Evolutionary conservation across 2,888 invertebrate genomes (phyloP), one percentile per base, ranked within the genome.

Genomic region (Chrysopilus asiliformis): DNA sequence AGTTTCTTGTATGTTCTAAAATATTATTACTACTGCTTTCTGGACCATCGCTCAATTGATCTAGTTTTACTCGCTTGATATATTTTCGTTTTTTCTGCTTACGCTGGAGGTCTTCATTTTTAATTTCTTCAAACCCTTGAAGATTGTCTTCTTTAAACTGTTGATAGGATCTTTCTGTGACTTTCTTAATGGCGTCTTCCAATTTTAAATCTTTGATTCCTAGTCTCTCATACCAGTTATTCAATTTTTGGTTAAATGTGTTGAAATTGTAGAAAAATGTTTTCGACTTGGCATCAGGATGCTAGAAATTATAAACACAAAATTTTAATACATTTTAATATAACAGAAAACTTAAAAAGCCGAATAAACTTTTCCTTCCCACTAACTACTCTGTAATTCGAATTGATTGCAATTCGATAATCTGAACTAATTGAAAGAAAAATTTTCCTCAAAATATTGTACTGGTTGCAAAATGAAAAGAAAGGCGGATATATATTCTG

Each of bases 101-200:
- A 7, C 45, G 50, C 1, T 51, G 43, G 3, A 53, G 39, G 32
- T 51, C 47, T 13, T 49, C 49, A 34, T 56, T 55, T 29, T 63
- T 63, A 1, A 46, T 16, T 3, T 53, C 50, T 40, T 64, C 64
- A 16, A 49, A 24, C 2, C 61, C 60, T 8, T 56, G 50, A 3
- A 55, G 49, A 12, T 55, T 47, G 2, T 40, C 27, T n/a, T 55
- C 49, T 48, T 66, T 65, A 47, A 68, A 80, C 44, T 79, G 78
- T 30, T 70, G 59, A 73, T 79, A 80, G 4, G 79, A 79, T 50
- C 76, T 72, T 42, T 67, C 65, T 30, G 47, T 58, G 36, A 59
- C 54, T 61, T 52, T 59, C 51, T 46, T 56, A 47, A 53, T 51
- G 13, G 48, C 70, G 49, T 56, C 66, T 47, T 49, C 56, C 29